These are phyloP conservation scores for Unio delphinus DNA, from an alignment of 2,888 invertebrate genomes.

Conservation along the genomic window DNA sequence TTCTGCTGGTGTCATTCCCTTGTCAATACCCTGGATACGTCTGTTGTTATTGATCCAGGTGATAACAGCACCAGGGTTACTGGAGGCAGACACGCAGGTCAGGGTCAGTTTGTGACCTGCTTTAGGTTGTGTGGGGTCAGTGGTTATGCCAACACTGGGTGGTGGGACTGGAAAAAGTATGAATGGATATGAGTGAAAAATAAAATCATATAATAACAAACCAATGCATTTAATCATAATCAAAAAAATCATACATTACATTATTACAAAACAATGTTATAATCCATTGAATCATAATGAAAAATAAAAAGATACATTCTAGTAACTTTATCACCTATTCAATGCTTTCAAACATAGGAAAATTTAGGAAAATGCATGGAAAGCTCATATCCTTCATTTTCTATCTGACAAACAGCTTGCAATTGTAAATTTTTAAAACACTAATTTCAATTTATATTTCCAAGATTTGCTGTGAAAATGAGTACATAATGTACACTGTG, in stretches of 20 bases:
- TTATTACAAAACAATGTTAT: no score
- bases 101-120: constrained; percentile 81
- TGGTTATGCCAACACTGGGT: constrained; percentile 87
- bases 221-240: not conserved
- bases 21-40: constrained; percentile 73
- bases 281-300: not conserved
- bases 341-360: no score
- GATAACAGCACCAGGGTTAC: constrained; percentile 89
- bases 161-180: constrained; percentile 83
- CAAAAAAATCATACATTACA: no score
- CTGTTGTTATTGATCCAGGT: constrained; percentile 94
- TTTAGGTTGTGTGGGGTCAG: constrained; percentile 84
- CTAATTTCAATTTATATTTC: no score
- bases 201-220: not conserved
- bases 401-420: no score
- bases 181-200: not conserved
- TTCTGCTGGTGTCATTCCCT: constrained; percentile 75
- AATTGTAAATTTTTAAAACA: no score
- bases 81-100: constrained; percentile 90
- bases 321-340: no score
- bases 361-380: no score
- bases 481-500: no score
- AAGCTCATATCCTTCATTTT: no score
- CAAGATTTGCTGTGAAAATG: no score
- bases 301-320: not conserved